These are phyloP conservation scores for Chelonus formosanus DNA, from an alignment of 2,888 invertebrate genomes.

Conservation along the genomic window DNA sequence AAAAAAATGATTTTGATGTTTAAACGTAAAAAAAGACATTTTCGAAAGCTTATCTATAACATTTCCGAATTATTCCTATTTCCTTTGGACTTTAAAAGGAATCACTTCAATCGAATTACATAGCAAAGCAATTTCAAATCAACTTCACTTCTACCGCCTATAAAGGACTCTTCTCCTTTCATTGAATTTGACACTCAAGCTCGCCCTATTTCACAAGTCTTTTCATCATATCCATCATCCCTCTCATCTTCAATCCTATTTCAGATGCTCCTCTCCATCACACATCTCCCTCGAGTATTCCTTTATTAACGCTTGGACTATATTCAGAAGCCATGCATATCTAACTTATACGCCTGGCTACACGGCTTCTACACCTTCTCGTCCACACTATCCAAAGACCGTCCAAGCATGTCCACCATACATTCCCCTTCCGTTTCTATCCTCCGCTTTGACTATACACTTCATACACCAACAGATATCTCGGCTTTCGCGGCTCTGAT, in stretches of 20 bases:
- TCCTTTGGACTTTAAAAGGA: no score
- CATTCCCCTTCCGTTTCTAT: conserved; percentile 16
- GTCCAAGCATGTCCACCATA: conserved; percentile 22
- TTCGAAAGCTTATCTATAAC: no score
- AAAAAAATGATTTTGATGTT: no score
- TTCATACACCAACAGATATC: no score
- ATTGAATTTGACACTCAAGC: conserved; percentile 17
- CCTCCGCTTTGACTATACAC: not conserved
- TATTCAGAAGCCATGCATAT: conserved; percentile 61
- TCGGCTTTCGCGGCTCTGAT: no score
- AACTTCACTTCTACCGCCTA: not conserved
- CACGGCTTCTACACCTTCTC: conserved; percentile 38
- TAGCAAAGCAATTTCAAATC: not conserved
- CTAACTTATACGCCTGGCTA: conserved; percentile 47
- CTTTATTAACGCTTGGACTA: conserved; percentile 57
- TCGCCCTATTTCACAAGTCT: conserved; percentile 32
- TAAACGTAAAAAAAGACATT: no score
- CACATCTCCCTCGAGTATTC: conserved; percentile 48
- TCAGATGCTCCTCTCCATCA: conserved; percentile 29
- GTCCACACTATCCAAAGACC: conserved; percentile 36
- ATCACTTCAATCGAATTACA: no score
- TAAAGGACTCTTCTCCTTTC: conserved; percentile 1
- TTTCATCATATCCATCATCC: conserved; percentile 1
- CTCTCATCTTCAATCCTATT: conserved; percentile 31
- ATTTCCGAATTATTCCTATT: no score